Conservation (phyloP, 2,888 invertebrate genomes). For the Idaea aversata region DNA sequence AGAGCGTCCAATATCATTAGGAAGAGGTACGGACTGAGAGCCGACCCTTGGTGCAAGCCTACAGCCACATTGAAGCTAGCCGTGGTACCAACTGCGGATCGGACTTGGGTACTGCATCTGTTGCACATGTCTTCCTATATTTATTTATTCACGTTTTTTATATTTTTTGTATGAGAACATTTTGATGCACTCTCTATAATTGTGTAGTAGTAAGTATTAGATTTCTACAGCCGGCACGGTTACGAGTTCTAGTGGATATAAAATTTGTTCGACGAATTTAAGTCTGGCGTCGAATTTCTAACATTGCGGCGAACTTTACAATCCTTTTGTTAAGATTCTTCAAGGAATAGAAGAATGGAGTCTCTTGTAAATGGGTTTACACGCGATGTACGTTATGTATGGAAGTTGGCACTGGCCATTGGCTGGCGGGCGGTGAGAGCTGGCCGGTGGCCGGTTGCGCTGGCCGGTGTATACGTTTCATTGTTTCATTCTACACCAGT, state of each 20-base stretch:
- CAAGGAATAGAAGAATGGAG: conserved; percentile 1
- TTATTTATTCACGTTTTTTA: too few species aligned
- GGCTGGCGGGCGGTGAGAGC: too few species aligned
- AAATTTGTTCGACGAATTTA: conserved; percentile 30
- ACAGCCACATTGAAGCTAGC: too few species aligned
- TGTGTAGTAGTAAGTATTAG: background rate
- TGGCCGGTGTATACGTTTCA: background rate
- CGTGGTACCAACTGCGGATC: too few species aligned
- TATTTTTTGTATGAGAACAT: background rate
- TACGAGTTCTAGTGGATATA: conserved; percentile 29
- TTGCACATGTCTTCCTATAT: too few species aligned
- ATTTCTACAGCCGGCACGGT: background rate
- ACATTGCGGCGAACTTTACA: conserved; percentile 20
- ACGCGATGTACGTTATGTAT: background rate
- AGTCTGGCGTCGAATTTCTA: conserved; percentile 19
- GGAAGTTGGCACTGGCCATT: background rate
- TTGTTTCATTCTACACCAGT: background rate
- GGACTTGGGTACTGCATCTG: too few species aligned
- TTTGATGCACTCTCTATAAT: background rate
- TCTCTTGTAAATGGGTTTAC: background rate
- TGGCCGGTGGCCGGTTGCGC: too few species aligned
- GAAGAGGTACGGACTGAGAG: too few species aligned
- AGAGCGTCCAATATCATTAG: too few species aligned
- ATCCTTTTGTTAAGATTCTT: conserved; percentile 15
- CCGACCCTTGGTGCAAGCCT: too few species aligned